phyloP scores from a whole-genome alignment of 1,140 invertebrate species.

The Panagrolaimus sp. region DNA sequence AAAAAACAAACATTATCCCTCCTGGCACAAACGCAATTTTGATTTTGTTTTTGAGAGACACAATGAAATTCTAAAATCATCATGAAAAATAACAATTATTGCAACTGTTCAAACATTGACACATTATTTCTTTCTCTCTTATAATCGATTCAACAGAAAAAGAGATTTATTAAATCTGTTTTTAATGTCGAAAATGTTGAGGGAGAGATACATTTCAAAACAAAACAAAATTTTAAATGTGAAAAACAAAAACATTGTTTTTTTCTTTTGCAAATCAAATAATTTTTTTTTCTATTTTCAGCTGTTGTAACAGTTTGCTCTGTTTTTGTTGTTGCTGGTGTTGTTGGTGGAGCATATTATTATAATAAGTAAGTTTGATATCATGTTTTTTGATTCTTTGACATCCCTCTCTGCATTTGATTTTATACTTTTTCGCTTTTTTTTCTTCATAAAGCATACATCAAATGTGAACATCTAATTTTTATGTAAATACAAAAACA shows the following conservation, averaged over 20 bases:
- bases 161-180: background rate
- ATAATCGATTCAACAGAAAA: no score
- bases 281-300: slow-evolving; percentile 22
- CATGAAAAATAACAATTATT: no score
- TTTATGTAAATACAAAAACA: background rate
- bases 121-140: no score
- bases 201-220: slow-evolving; percentile 1
- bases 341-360: slow-evolving; percentile 46
- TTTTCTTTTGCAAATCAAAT: background rate
- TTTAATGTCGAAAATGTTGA: background rate
- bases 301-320: slow-evolving; percentile 48
- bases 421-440: no score
- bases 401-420: background rate
- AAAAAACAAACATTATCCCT: no score
- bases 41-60: no score
- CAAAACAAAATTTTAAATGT: slow-evolving; percentile 1
- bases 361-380: slow-evolving; percentile 39
- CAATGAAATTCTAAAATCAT: no score
- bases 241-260: background rate
- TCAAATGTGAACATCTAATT: background rate
- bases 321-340: slow-evolving; percentile 37
- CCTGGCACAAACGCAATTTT: no score
- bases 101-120: no score
- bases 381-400: slow-evolving; percentile 12
- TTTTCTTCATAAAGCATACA: background rate